Conservation (phyloP, 2,113 vertebrate species). For the Calidris pygmaea region DNA sequence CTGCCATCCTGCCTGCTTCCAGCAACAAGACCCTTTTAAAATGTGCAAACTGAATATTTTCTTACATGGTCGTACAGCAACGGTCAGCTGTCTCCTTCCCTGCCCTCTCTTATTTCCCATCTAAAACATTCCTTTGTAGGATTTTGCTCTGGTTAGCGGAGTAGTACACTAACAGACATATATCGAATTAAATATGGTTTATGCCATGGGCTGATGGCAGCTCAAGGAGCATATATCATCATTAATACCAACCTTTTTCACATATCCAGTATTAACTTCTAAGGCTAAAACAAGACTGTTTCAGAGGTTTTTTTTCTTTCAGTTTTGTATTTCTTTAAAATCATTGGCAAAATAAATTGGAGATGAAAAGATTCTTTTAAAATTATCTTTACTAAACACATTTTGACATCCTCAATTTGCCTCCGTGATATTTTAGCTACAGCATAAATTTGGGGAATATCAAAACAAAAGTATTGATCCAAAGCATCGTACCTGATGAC, state of each 20-base stretch:
- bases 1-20: constrained; percentile 28
- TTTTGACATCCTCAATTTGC: not conserved
- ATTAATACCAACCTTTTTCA: not conserved
- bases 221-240: not conserved
- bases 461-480: not conserved
- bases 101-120: not conserved
- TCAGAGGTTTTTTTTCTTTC: not conserved
- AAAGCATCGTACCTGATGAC: constrained; percentile 90
- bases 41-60: constrained; percentile 30
- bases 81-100: not conserved
- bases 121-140: not conserved
- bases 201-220: not conserved
- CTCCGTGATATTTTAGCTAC: not conserved
- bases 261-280: not conserved
- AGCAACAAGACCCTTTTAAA: constrained; percentile 43
- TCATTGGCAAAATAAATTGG: not conserved
- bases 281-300: not conserved
- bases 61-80: not conserved
- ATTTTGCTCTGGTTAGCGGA: not conserved
- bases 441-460: not conserved
- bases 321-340: not conserved
- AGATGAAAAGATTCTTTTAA: not conserved
- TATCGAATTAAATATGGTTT: not conserved
- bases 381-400: not conserved
- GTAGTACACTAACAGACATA: not conserved